Evolutionary conservation across 2,113 vertebrate genomes (phyloP).

Genomic region (Lophochroa leadbeateri): DNA sequence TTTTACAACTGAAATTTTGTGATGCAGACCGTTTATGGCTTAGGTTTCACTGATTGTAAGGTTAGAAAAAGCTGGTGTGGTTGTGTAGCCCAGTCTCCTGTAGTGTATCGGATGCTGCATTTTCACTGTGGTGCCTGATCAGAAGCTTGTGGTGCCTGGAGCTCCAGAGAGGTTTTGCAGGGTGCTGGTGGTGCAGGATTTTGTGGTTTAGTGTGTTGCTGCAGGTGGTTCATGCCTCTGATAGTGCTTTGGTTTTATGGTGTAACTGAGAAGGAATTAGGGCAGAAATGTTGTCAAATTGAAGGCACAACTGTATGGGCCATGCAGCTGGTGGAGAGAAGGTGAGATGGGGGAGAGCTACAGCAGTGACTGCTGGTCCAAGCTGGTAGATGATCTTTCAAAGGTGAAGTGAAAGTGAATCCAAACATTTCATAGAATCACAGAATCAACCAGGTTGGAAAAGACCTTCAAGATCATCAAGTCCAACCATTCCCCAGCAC

Average conservation of each 20-base stretch:
- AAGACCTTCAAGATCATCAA: not conserved
- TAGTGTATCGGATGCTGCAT: fast-evolving
- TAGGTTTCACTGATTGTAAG: not conserved
- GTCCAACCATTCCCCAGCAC: not conserved
- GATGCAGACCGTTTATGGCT: not conserved
- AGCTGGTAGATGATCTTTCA: not conserved
- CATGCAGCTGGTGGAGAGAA: not conserved
- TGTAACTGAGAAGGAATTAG: no score
- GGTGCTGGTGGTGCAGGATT: not conserved
- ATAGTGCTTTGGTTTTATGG: not conserved
- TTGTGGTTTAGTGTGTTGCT: not conserved
- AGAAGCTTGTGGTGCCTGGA: not conserved
- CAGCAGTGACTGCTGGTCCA: not conserved
- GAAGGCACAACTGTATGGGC: not conserved
- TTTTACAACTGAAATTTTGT: not conserved
- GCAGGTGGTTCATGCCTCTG: not conserved
- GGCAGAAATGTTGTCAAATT: not conserved
- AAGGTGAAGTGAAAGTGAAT: not conserved
- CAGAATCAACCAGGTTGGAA: not conserved
- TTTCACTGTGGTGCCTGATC: fast-evolving
- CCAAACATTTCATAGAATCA: not conserved
- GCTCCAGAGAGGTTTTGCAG: not conserved
- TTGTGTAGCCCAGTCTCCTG: not conserved
- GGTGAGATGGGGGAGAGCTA: not conserved
- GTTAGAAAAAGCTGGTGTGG: not conserved